Evolutionary conservation across 2,113 vertebrate species (phyloP).

Genomic region (Myiopsitta monachus): DNA sequence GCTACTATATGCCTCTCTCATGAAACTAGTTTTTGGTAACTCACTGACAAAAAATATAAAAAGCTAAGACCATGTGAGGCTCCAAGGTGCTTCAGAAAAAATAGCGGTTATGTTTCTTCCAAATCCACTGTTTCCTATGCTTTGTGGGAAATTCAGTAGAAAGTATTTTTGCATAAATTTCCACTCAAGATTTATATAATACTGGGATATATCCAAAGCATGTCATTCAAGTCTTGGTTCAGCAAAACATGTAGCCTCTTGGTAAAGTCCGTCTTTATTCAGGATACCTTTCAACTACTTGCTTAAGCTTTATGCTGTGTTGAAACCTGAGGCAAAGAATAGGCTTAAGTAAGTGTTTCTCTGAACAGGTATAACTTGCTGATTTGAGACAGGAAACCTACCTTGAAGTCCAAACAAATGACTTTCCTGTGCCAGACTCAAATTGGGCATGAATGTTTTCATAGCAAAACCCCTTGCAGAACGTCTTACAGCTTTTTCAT

Average conservation of each 20-base stretch:
- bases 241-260: neutral
- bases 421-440: constrained; percentile 21
- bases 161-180: neutral
- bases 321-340: constrained; percentile 4
- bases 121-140: neutral
- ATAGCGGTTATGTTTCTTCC: neutral
- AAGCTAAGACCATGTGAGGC: neutral
- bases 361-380: constrained; percentile 26
- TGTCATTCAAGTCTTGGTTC: neutral
- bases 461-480: neutral
- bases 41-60: neutral
- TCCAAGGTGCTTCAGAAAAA: neutral
- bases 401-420: constrained; percentile 35
- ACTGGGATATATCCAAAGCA: neutral
- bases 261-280: neutral
- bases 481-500: neutral
- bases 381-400: constrained; percentile 35
- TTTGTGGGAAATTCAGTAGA: neutral
- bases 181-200: neutral
- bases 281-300: neutral
- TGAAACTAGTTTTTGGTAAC: neutral
- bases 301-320: neutral
- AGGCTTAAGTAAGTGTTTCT: neutral
- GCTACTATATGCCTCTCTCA: neutral
- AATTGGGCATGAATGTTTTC: constrained; percentile 15